phyloP scores from a whole-genome alignment of 53 echinoderm and acorn worm species.

The Glandiceps talaboti region DNA sequence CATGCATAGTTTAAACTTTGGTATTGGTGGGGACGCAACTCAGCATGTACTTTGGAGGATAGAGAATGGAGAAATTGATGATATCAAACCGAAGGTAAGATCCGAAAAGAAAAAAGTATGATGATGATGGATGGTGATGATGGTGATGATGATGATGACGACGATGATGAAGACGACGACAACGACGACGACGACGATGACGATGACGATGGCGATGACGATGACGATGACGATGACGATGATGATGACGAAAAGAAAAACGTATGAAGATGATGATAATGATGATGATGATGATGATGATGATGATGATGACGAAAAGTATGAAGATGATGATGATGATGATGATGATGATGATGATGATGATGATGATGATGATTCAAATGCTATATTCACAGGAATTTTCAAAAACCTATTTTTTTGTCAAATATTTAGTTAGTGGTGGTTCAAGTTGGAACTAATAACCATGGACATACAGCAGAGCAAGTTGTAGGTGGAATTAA shows the following conservation, averaged over 20 bases:
- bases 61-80: conserved; percentile 76
- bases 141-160: conserved; percentile 6
- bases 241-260: too few relatives aligned
- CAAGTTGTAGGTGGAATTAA: conserved; percentile 63
- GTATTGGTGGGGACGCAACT: conserved; percentile 78
- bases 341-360: conserved; percentile 8
- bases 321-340: conserved; percentile 9
- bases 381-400: too few relatives aligned
- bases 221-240: conserved; percentile 6
- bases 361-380: conserved; percentile 9
- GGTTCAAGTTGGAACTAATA: conserved; percentile 80
- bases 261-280: too few relatives aligned
- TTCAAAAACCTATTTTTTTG: too few relatives aligned
- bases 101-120: too few relatives aligned
- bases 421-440: conserved; percentile 84
- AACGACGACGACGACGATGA: conserved; percentile 11
- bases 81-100: conserved; percentile 74
- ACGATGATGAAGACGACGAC: too few relatives aligned
- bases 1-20: conserved; percentile 76
- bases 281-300: conserved; percentile 3
- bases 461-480: conserved; percentile 75
- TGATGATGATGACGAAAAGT: too few relatives aligned
- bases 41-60: conserved; percentile 84
- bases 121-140: conserved; percentile 4
- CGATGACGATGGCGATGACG: conserved; percentile 5